Conservation (phyloP, 2,888 invertebrate species). For the Ceramica pisi region DNA sequence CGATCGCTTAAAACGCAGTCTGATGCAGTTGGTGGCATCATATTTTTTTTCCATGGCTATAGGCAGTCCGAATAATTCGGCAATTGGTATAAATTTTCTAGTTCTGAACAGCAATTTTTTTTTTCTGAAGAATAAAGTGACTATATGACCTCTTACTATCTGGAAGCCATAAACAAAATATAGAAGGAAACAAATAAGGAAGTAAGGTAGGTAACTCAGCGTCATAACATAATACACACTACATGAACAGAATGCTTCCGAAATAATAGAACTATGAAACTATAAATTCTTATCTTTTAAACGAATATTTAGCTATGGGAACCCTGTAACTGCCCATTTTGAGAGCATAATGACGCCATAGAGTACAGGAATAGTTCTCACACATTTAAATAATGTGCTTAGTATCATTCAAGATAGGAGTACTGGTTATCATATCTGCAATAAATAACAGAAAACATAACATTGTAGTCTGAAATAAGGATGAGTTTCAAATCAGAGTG, state of each 20-base stretch:
- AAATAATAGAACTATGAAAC: conserved; percentile 41
- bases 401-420: conserved; percentile 8
- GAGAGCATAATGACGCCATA: conserved; percentile 41
- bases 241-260: conserved; percentile 27
- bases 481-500: not conserved
- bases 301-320: conserved; percentile 48
- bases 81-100: too few species aligned
- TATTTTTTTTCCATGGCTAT: too few species aligned
- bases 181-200: not conserved
- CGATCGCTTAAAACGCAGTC: too few species aligned
- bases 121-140: too few species aligned
- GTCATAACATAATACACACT: not conserved
- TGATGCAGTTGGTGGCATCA: too few species aligned
- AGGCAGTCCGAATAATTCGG: too few species aligned
- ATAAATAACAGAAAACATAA: not conserved
- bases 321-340: conserved; percentile 50
- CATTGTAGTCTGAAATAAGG: not conserved
- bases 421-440: not conserved
- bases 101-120: too few species aligned
- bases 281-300: conserved; percentile 56
- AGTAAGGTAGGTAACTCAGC: not conserved
- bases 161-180: not conserved
- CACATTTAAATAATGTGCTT: conserved; percentile 40
- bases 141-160: not conserved
- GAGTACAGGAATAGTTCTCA: conserved; percentile 42